Evolutionary conservation across 2,797 vertebrate species (phyloP).

Genomic region (Limnodromus scolopaceus): DNA sequence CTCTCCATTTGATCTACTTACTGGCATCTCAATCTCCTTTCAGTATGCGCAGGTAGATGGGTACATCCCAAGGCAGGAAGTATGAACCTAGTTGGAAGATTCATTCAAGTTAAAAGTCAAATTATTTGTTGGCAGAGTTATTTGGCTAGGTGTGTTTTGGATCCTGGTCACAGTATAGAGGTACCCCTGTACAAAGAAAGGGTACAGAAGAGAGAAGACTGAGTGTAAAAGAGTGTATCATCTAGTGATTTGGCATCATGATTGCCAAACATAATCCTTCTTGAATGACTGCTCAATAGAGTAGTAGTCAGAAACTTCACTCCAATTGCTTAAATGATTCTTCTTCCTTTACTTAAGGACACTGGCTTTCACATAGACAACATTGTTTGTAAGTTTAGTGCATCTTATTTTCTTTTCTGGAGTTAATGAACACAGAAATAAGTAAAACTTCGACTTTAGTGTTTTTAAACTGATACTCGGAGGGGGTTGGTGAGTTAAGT

Average conservation of each 20-base stretch:
- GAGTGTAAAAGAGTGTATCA: background rate
- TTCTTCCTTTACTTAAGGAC: background rate
- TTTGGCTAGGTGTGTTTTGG: background rate
- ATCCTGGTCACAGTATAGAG: background rate
- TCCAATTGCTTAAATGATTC: background rate
- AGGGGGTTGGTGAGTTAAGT: background rate
- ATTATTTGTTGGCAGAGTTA: background rate
- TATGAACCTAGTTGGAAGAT: background rate
- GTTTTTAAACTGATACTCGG: background rate
- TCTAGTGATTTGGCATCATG: background rate
- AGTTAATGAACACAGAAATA: background rate
- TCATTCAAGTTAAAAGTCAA: background rate
- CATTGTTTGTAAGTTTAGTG: background rate
- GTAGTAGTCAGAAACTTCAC: background rate
- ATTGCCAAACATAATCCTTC: background rate
- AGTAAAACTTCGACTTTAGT: background rate
- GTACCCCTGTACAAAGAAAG: background rate
- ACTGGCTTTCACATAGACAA: background rate
- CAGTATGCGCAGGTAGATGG: rapidly evolving
- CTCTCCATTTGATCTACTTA: background rate
- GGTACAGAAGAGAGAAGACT: background rate
- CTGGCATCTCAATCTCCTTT: background rate
- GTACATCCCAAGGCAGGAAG: background rate
- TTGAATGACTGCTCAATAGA: background rate
- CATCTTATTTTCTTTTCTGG: background rate